Evolutionary conservation across 2,797 vertebrate species (phyloP).

Genomic region (Lepilemur septentrionalis): DNA sequence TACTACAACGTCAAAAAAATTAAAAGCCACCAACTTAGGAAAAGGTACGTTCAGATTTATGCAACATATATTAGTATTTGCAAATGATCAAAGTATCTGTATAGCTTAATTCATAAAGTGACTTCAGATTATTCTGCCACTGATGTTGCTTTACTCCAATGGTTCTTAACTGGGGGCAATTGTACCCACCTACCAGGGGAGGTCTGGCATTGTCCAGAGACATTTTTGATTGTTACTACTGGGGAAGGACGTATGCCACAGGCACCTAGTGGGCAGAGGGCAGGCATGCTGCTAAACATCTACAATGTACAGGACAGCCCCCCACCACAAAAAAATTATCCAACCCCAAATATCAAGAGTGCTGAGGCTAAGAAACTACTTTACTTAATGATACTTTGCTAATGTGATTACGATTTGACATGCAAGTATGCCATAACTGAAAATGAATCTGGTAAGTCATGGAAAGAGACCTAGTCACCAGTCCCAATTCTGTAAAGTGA

Average conservation of each 20-base stretch:
- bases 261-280: background rate
- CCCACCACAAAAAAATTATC: background rate
- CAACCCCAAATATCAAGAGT: background rate
- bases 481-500: background rate
- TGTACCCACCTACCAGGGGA: background rate
- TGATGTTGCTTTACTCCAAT: background rate
- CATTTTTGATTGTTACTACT: background rate
- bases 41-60: background rate
- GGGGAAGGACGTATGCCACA: background rate
- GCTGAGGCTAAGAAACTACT: background rate
- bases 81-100: background rate
- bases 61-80: background rate
- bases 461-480: background rate
- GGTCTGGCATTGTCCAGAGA: background rate
- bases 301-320: background rate
- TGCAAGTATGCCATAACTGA: background rate
- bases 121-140: background rate
- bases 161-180: background rate
- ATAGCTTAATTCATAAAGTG: background rate
- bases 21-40: background rate
- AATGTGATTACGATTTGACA: background rate
- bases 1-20: background rate
- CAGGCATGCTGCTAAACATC: background rate
- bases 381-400: background rate
- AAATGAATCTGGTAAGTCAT: background rate